Base-by-base conservation (phyloP, 2,113 vertebrate species). In the Neotragus moschatus region DNA sequence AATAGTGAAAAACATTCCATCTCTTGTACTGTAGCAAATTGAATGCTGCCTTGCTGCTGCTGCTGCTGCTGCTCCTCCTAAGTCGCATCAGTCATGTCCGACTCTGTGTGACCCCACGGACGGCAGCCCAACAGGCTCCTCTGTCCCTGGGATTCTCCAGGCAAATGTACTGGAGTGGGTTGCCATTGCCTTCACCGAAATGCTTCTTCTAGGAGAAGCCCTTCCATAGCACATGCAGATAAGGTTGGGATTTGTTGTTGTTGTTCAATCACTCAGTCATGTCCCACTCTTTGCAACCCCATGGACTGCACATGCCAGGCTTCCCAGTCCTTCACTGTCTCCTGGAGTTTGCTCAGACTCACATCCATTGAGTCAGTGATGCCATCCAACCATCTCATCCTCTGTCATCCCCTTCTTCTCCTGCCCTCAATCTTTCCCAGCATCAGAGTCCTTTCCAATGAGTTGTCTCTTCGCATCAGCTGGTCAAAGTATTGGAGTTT, bases 61-160 rank as follows among this genome's bases (percentile, higher is more conserved):
- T 56, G 55, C 56, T 26, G 25, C 56, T 58, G 8, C 56, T 60
- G n/a, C n/a, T n/a, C n/a, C n/a, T n/a, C n/a, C n/a, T 51, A 28
- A 60, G 28, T 30, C 5, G 0, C 2, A 0, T 28, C 26, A 30
- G 58, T 30, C 58, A 14, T 60, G 58, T 14, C 5, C 5, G 5
- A 60, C 26, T 60, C 58, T 60, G 26, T 60, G 58, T 2, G 0
- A 14, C 26, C 26, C 25, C 58, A 28, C 5, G 13, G 26, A 60
- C 0, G 11, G 26, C 12, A 60, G 12, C 58, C 12, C 58, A 60
- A 6, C 58, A 60, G 58, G 26, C 58, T 60, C 26, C 58, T 30
- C 26, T 30, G 26, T 60, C 58, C 26, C 58, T 60, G 58, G 58
- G 58, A 30, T 60, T 60, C 6, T 60, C 26, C 58, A 60, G 12